Conservation (phyloP, 1,140 invertebrate species). For the Pentalonia nigronervosa region DNA sequence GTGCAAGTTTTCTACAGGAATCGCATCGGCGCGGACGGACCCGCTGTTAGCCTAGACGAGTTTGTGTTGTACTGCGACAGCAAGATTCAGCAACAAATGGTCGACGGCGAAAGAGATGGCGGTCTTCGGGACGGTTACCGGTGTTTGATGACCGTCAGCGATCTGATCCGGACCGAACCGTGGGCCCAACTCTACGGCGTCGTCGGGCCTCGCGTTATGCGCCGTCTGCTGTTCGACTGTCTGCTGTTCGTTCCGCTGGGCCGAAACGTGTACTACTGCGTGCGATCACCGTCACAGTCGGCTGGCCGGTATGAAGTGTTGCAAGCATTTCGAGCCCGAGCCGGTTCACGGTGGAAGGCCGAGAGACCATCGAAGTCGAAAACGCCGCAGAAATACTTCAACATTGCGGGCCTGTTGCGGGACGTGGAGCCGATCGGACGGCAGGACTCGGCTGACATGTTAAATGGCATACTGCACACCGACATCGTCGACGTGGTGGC, state of each 20-base stretch:
- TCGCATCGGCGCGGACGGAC: no score
- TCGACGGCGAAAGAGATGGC: not conserved
- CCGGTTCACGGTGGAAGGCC: not conserved
- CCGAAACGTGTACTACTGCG: not conserved
- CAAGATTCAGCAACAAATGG: not conserved
- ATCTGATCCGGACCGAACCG: not conserved
- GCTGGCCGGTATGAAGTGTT: not conserved
- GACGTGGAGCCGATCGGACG: not conserved
- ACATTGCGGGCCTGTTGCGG: not conserved
- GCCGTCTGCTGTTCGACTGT: constrained; percentile 7
- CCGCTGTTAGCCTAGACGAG: not conserved
- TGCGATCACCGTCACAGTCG: not conserved
- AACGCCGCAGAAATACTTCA: not conserved
- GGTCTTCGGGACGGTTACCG: not conserved
- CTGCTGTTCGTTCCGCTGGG: not conserved
- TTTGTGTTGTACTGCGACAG: constrained; percentile 24
- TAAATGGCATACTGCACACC: not conserved
- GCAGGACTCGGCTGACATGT: not conserved
- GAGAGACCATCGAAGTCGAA: no score
- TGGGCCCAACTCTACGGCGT: constrained; percentile 14
- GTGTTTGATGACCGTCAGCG: constrained; percentile 28
- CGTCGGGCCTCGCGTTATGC: not conserved
- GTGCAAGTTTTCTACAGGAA: not conserved
- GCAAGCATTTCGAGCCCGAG: not conserved
- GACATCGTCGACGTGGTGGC: no score